Evolutionary conservation across 2,113 vertebrate genomes (phyloP).

Genomic region (Pseudois nayaur): DNA sequence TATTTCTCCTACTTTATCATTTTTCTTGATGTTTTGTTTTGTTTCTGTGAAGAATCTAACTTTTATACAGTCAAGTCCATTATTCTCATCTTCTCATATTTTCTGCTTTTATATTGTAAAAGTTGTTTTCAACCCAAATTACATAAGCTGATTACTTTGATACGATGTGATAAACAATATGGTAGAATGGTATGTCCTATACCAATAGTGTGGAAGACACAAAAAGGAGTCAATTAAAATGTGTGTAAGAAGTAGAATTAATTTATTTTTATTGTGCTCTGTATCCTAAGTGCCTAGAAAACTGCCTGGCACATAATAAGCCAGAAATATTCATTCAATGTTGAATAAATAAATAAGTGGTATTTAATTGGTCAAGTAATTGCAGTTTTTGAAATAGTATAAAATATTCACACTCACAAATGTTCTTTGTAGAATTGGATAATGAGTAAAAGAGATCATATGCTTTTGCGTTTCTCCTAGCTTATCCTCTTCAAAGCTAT

Average conservation of each 20-base stretch:
- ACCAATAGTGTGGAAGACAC: not conserved
- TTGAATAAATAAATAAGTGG: not conserved
- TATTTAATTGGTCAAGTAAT: not conserved
- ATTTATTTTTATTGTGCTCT: not conserved
- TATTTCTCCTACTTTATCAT: not conserved
- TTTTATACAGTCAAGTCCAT: not conserved
- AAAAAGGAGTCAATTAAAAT: not conserved
- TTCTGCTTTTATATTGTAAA: not conserved
- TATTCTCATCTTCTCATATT: not conserved
- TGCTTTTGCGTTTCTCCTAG: not conserved
- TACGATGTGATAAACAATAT: not conserved
- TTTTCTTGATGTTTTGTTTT: conserved; percentile 17
- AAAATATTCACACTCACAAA: conserved; percentile 22
- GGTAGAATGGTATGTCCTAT: not conserved
- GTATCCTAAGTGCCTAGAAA: not conserved
- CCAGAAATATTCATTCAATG: not conserved
- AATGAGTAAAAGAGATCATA: not conserved
- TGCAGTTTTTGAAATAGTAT: not conserved
- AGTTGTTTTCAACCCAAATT: not conserved
- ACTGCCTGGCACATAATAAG: not conserved
- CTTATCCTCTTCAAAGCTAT: not conserved
- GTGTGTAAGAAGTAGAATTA: not conserved
- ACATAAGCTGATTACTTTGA: not conserved
- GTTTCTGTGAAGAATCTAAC: not conserved
- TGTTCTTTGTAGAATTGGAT: not conserved